Evolutionary conservation across 2,888 invertebrate species (phyloP).

Genomic region (Adineta ricciae): DNA sequence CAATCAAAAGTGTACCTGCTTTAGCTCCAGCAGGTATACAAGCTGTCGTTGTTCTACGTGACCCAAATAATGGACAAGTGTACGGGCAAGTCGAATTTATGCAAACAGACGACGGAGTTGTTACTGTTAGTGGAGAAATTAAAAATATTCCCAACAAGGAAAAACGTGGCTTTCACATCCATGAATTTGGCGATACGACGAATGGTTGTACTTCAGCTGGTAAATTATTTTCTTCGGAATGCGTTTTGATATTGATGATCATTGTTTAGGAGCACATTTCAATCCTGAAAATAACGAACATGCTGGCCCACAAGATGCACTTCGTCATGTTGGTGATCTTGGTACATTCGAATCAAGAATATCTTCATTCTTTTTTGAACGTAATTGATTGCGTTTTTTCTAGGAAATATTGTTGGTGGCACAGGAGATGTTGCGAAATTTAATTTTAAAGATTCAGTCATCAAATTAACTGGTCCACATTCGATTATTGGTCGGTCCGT

Average conservation of each 20-base stretch:
- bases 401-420: conserved; percentile 54
- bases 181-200: conserved; percentile 69
- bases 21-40: neutral
- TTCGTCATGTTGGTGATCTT: conserved; percentile 77
- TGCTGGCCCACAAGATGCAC: conserved; percentile 64
- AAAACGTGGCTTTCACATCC: conserved; percentile 78
- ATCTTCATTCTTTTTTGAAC: neutral
- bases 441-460: conserved; percentile 40
- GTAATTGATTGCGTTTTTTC: neutral
- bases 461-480: conserved; percentile 42
- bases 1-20: neutral
- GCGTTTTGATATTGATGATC: too few species aligned
- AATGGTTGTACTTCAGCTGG: neutral
- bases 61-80: neutral
- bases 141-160: neutral
- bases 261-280: conserved; percentile 73
- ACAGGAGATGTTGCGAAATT: conserved; percentile 41
- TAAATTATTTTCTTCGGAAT: conserved; percentile 37
- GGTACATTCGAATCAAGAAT: neutral
- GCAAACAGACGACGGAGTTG: neutral
- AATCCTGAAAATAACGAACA: conserved; percentile 72
- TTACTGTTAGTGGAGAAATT: neutral
- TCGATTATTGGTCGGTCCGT: conserved; percentile 47
- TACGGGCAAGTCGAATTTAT: neutral
- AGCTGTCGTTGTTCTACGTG: neutral